Evolutionary conservation across 2,888 invertebrate genomes (phyloP).

Genomic region (Choreutis nemorana): DNA sequence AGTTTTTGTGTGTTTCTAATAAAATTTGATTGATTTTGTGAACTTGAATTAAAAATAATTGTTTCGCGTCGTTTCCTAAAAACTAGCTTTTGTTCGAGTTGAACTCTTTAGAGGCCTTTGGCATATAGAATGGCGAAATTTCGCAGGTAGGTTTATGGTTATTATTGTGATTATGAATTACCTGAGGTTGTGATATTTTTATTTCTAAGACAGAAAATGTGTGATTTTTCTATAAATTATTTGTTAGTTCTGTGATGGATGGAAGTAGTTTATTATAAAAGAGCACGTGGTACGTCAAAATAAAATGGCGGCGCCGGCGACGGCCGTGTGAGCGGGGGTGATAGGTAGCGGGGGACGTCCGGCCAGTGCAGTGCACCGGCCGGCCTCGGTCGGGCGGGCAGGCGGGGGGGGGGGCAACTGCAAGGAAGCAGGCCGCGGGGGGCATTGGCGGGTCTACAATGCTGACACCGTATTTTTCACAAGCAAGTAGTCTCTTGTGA

Average conservation of each 20-base stretch:
- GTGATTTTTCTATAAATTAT: neutral
- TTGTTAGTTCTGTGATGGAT: neutral
- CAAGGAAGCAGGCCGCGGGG: neutral
- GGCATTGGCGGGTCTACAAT: no score
- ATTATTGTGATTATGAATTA: conserved; percentile 2
- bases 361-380: conserved; percentile 17
- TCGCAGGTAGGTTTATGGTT: conserved; percentile 33
- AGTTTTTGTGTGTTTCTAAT: no score
- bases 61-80: no score
- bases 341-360: no score
- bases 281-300: conserved; percentile 50
- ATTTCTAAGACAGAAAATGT: neutral
- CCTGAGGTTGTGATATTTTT: neutral
- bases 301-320: conserved; percentile 50
- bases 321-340: no score
- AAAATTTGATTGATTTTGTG: no score
- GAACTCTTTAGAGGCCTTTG: no score
- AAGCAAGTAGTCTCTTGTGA: no score
- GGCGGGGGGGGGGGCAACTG: conserved; percentile 11
- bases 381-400: conserved; percentile 20
- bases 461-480: no score
- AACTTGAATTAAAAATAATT: no score
- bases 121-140: conserved; percentile 46
- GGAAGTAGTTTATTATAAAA: conserved; percentile 22
- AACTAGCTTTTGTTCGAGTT: no score